Conservation (phyloP, 1,140 invertebrate species). For the Drosophila pallidifrons region DNA sequence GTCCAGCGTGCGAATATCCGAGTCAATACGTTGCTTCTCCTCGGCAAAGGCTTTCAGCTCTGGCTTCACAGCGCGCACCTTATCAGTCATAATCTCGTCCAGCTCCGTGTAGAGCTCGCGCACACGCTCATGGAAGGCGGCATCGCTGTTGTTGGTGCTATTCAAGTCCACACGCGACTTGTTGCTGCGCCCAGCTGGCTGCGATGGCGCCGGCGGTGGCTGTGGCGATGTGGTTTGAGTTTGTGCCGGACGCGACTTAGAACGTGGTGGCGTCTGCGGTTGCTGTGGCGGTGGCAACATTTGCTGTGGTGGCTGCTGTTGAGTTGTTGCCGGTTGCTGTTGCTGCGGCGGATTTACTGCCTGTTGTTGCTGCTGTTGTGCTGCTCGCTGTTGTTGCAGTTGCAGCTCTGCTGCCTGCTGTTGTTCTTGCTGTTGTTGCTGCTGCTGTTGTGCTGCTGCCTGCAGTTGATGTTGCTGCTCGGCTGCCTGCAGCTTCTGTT, state of each 20-base stretch:
- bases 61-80: conserved; percentile 25
- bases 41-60: conserved; percentile 32
- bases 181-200: conserved; percentile 13
- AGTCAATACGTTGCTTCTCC: conserved; percentile 48
- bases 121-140: conserved; percentile 57
- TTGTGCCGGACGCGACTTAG: conserved; percentile 50
- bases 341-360: conserved; percentile 3
- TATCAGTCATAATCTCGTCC: conserved; percentile 49
- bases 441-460: neutral
- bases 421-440: neutral
- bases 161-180: conserved; percentile 53
- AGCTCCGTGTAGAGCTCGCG: conserved; percentile 49
- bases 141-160: conserved; percentile 65
- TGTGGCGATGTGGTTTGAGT: conserved; percentile 26
- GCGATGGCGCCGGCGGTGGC: neutral
- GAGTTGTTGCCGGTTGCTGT: conserved; percentile 15
- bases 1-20: conserved; percentile 51
- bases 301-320: conserved; percentile 10
- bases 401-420: neutral
- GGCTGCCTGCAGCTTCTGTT: conserved; percentile 18
- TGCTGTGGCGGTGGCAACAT: conserved; percentile 31
- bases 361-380: conserved; percentile 2
- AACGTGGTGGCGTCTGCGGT: neutral
- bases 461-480: conserved; percentile 12
- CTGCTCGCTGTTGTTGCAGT: neutral